Percentiles rank a stretch among this genome's conserved stretches.
Evolutionary conservation across 2,888 invertebrate genomes (phyloP).

Genomic region (Nebria brevicollis): DNA sequence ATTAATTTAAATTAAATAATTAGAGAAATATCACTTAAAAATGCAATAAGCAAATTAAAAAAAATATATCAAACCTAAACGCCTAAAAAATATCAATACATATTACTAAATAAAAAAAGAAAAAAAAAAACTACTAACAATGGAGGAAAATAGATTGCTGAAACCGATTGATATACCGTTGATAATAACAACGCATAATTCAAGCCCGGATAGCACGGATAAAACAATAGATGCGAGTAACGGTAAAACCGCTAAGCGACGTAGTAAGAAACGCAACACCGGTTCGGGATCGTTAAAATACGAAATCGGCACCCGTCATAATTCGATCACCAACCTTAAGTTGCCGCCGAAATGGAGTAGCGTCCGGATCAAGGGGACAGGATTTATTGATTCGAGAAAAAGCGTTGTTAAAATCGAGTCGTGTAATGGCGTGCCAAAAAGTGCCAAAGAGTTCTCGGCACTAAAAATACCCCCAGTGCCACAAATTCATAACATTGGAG

Average conservation of each 20-base stretch:
- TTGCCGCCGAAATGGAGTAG: conserved; percentile 71
- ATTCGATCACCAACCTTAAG: conserved; percentile 57
- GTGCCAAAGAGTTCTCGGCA: conserved; percentile 25
- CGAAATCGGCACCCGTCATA: conserved; percentile 57
- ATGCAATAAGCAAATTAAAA: too few species aligned
- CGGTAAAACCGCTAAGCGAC: conserved; percentile 29
- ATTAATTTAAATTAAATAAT: too few species aligned
- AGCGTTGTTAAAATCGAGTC: conserved; percentile 73
- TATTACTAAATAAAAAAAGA: neutral
- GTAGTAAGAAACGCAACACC: conserved; percentile 41
- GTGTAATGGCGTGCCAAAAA: conserved; percentile 66
- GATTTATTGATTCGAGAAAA: conserved; percentile 71
- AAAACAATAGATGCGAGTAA: conserved; percentile 22
- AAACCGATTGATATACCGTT: conserved; percentile 58
- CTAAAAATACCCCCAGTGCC: conserved; percentile 33
- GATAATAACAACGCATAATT: conserved; percentile 57
- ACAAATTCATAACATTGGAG: conserved; percentile 59
- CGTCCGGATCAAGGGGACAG: conserved; percentile 72
- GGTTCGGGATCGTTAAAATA: conserved; percentile 60
- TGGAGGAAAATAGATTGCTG: conserved; percentile 48
- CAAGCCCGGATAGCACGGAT: conserved; percentile 53
- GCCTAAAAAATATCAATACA: neutral
- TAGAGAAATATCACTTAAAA: too few species aligned
- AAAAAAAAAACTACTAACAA: conserved; percentile 8
- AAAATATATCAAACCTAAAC: too few species aligned